A percentile compares a stretch with the other conserved stretches of the same genome.
These are phyloP conservation scores for Heteromormyrus szaboi DNA, from an alignment of 2,797 vertebrate genomes.

Conservation along the genomic window DNA sequence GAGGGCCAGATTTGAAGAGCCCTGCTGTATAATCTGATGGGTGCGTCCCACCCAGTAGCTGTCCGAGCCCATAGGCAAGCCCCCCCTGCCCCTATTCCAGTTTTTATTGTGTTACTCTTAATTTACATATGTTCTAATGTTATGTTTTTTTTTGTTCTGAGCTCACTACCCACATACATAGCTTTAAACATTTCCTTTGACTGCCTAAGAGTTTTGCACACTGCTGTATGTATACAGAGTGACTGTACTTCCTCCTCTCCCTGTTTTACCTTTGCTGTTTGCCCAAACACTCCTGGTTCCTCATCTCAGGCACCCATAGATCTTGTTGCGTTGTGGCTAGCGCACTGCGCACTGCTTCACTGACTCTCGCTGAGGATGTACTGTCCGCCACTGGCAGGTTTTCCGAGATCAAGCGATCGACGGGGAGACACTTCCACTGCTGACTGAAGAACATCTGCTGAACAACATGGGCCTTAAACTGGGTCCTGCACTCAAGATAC, in stretches of 20 bases:
- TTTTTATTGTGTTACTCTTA: not conserved
- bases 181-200: not conserved
- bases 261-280: not conserved
- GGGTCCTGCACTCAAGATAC: conserved; percentile 91
- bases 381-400: conserved; percentile 65
- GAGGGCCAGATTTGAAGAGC: not conserved
- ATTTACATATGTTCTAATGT: not conserved
- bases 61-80: not conserved
- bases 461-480: conserved; percentile 95
- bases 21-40: not conserved
- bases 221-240: not conserved
- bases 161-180: not conserved
- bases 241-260: not conserved
- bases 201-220: not conserved
- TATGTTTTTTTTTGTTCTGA: not conserved
- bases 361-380: not conserved
- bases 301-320: not conserved
- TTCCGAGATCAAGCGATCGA: conserved; percentile 96
- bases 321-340: not conserved
- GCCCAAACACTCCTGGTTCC: not conserved
- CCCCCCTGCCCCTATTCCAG: not conserved
- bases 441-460: conserved; percentile 93
- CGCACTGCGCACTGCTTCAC: too few species aligned
- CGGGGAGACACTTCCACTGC: conserved; percentile 87
- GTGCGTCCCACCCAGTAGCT: not conserved